Conservation (phyloP, 2,113 vertebrate genomes). For the Lucifuga dentata region DNA sequence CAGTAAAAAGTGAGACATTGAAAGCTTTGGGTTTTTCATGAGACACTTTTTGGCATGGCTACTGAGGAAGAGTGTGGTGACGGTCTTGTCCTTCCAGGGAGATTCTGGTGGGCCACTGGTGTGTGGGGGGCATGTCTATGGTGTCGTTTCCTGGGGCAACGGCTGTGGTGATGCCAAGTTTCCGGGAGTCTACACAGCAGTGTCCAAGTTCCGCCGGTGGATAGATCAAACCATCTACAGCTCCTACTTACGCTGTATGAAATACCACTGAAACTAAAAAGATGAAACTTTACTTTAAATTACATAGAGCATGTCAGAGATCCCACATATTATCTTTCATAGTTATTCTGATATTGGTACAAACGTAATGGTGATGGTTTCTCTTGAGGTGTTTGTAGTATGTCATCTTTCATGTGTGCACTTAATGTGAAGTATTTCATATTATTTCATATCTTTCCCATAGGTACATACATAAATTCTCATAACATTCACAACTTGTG, state of each 20-base stretch:
- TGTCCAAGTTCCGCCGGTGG: slow-evolving; percentile 83
- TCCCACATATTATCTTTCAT: too few relatives aligned
- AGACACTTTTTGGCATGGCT: neutral
- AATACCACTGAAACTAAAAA: neutral
- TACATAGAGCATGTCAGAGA: too few relatives aligned
- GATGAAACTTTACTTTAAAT: too few relatives aligned
- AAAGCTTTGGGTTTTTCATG: neutral
- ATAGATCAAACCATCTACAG: slow-evolving; percentile 83
- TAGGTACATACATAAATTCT: too few relatives aligned
- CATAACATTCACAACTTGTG: too few relatives aligned
- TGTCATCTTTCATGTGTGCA: too few relatives aligned
- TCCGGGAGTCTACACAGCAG: slow-evolving; percentile 82
- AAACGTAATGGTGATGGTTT: too few relatives aligned
- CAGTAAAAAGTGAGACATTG: slow-evolving; percentile 1
- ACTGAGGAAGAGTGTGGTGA: slow-evolving; percentile 8
- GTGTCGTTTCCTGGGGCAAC: slow-evolving; percentile 84
- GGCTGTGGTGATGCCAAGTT: slow-evolving; percentile 78
- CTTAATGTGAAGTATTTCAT: too few relatives aligned
- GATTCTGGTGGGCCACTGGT: slow-evolving; percentile 83
- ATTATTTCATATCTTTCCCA: too few relatives aligned
- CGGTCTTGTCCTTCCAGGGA: slow-evolving; percentile 68
- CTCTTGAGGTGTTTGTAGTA: too few relatives aligned
- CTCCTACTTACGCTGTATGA: slow-evolving; percentile 55
- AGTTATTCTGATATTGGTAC: too few relatives aligned
- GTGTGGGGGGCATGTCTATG: slow-evolving; percentile 80